Evolutionary conservation across 1,140 invertebrate species (phyloP), one percentile per base, ranked within the genome.

Genomic region (Theocolax elegans): DNA sequence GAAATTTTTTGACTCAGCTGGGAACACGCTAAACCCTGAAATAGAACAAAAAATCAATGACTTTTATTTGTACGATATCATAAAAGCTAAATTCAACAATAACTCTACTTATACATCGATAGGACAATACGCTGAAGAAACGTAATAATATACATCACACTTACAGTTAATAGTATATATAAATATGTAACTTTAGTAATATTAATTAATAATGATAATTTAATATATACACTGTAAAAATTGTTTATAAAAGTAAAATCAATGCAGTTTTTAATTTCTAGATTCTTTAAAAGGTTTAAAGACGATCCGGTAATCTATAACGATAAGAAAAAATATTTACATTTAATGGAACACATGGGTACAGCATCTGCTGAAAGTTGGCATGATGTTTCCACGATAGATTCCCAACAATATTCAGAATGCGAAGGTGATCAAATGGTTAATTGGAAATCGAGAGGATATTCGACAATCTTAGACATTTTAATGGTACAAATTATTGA

Each of bases 101-200:
- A 59, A 75, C 6, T 75, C 74, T n/a, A n/a, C n/a, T 46, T 67
- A 73, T n/a, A 79, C 78, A 23, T 86, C 86, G 0, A 67, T 86
- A 29, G 88, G 87, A 3, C 80, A 88, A 31, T 89, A 84, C 68
- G 72, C 85, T 13, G 80, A 76, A 7, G 68, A 74, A 35, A 80
- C 82, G 80, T 87, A 35, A 35, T 4, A 6, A 35, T 35, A 35
- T 6, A n/a, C n/a, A n/a, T n/a, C n/a, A n/a, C n/a, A n/a, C n/a
- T n/a, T n/a, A n/a, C n/a, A 75, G 94, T 96, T 74, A 94, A 94
- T 6, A 90, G 94, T 78, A 85, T 90, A 73, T 40, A n/a, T 29
- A 6, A 53, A 27, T 48, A 58, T 66, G n/a, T 25, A 59, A 58
- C 46, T 54, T 38, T 65, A 59, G 1, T 27, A n/a, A n/a, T n/a